These are phyloP conservation scores for Lepidurus arcticus DNA, from an alignment of 1,140 invertebrate species.

Conservation along the genomic window DNA sequence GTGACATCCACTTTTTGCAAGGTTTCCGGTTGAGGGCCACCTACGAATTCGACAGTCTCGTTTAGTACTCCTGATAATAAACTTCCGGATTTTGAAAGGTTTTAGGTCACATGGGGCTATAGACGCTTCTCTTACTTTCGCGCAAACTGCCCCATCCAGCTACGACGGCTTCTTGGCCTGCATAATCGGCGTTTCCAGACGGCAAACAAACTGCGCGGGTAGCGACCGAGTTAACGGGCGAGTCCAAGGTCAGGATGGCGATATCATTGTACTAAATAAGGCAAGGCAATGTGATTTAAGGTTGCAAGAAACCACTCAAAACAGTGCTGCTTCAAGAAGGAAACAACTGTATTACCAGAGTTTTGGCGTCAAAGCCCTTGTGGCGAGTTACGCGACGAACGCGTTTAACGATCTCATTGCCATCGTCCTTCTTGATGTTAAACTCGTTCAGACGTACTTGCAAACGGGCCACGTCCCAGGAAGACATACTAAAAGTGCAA, in stretches of 20 bases:
- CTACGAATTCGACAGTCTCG: conserved; percentile 45
- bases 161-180: conserved; percentile 65
- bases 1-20: conserved; percentile 76
- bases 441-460: conserved; percentile 74
- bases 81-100: not conserved
- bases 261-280: conserved; percentile 72
- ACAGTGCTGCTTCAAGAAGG: not conserved
- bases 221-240: conserved; percentile 62
- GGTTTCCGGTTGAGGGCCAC: conserved; percentile 69
- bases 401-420: not conserved
- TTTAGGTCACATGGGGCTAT: not conserved
- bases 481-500: conserved; percentile 66
- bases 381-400: conserved; percentile 76
- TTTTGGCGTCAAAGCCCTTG: conserved; percentile 72
- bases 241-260: conserved; percentile 72
- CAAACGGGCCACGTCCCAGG: conserved; percentile 73
- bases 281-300: conserved; percentile 31
- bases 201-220: conserved; percentile 79
- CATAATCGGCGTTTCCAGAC: conserved; percentile 52
- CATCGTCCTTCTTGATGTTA: conserved; percentile 63
- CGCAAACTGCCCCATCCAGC: conserved; percentile 77
- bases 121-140: conserved; percentile 56
- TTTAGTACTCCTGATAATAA: not conserved
- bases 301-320: not conserved
- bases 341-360: conserved; percentile 55